phyloP scores from a whole-genome alignment of 2,113 vertebrate species.

The Litocranius walleri region DNA sequence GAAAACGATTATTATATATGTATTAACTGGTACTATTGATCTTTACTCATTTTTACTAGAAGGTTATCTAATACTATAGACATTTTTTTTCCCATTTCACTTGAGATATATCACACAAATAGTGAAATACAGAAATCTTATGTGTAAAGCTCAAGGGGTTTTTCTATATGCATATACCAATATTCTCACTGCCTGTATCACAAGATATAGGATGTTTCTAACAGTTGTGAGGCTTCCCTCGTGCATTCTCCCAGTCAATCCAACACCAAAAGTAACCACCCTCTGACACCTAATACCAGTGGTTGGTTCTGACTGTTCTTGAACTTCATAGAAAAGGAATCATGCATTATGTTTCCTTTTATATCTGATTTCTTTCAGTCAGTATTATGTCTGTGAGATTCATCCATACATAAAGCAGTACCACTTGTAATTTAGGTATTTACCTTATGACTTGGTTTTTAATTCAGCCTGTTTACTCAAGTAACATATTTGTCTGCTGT shows the following conservation, averaged over 20 bases:
- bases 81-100: not conserved
- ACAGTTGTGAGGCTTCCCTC: not conserved
- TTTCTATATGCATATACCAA: not conserved
- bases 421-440: not conserved
- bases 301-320: not conserved
- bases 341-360: not conserved
- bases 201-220: not conserved
- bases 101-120: not conserved
- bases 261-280: not conserved
- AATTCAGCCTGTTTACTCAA: not conserved
- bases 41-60: not conserved
- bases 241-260: rapidly evolving
- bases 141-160: not conserved
- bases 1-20: not conserved
- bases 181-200: not conserved
- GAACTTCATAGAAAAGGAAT: not conserved
- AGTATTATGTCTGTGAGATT: not conserved
- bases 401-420: not conserved
- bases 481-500: not conserved
- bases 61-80: not conserved
- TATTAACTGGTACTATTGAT: not conserved
- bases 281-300: not conserved
- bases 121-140: not conserved
- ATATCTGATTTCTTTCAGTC: not conserved
- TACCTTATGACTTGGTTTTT: not conserved